Percentiles rank a stretch among this genome's conserved stretches.
These are phyloP conservation scores for Tipula confusa DNA, from an alignment of 2,888 invertebrate genomes.

Conservation along the genomic window DNA sequence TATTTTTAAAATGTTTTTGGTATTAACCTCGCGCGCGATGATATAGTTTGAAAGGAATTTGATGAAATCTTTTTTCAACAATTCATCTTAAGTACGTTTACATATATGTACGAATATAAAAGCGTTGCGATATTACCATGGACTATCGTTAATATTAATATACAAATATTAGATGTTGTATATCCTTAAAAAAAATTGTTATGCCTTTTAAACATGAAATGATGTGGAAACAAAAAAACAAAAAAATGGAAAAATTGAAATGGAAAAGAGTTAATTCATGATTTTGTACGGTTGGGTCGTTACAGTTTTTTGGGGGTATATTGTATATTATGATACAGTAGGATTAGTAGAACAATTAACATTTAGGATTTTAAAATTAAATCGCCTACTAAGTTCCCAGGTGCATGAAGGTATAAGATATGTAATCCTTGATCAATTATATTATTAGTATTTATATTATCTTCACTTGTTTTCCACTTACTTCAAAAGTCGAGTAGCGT, in stretches of 20 bases:
- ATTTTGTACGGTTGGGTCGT: conserved; percentile 3
- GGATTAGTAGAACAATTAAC: no score
- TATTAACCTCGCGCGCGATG: not conserved
- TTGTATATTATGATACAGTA: no score
- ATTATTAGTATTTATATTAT: no score
- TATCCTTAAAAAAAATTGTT: not conserved
- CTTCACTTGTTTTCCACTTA: no score
- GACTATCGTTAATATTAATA: conserved; percentile 9
- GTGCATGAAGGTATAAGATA: no score
- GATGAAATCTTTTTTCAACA: not conserved
- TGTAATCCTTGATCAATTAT: no score
- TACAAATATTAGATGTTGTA: not conserved
- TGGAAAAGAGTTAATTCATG: conserved; percentile 3
- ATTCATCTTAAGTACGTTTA: not conserved
- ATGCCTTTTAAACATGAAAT: conserved; percentile 7
- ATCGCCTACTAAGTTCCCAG: no score
- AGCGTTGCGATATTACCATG: not conserved
- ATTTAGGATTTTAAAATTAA: no score
- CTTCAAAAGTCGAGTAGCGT: no score
- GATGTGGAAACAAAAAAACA: conserved; percentile 5
- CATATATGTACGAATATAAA: not conserved
- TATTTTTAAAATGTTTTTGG: not conserved
- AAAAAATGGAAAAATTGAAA: not conserved
- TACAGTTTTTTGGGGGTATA: not conserved
- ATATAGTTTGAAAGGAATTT: not conserved